Evolutionary conservation across 92 coral and sea anemone genomes (phyloP), one percentile per base, ranked within the genome.

Genomic region (Anthopleura xanthogrammica): DNA sequence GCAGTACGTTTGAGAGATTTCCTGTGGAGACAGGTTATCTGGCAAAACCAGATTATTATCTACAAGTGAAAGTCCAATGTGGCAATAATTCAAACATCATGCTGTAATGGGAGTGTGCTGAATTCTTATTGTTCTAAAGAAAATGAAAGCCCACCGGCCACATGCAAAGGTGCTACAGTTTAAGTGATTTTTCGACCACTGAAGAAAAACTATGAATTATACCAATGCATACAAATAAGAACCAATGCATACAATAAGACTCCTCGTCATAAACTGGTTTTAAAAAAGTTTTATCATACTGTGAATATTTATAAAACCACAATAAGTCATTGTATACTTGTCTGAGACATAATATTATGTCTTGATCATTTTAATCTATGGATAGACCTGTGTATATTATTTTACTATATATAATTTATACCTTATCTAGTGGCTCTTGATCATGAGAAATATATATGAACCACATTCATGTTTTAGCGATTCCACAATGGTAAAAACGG

Each of bases 21-120:
- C 79, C 79, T 76, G 24, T 76, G 54, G 36, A 76, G 79, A 76
- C 79, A 13, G 77, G 57, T 50, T 23, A 62, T 62, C 70, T 62
- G 70, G 70, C 70, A 62, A 62, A 62, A 62, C 58, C 13, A 54
- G 70, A 62, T 62, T 62, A 54, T n/a, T 20, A 62, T 62, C 70
- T 54, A 62, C 10, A 62, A 62, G 29, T 62, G 29, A 62, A 62
- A 62, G 70, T 62, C 70, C 70, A 62, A 20, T 62, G 70, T 20
- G 9, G 70, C 70, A 20, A 62, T 62, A 62, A 62, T 62, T 62
- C 36, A 62, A 62, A 62, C 70, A 62, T 6, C 4, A 20, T 62
- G 70, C 29, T n/a, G 29, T 20, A 62, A 62, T 1, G 19, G 65
- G n/a, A 60, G 7, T 60, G 24, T 5, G 13, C 65, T 60, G 16